Evolutionary conservation across 2,797 vertebrate species (phyloP).

Genomic region (Antennarius maculatus): DNA sequence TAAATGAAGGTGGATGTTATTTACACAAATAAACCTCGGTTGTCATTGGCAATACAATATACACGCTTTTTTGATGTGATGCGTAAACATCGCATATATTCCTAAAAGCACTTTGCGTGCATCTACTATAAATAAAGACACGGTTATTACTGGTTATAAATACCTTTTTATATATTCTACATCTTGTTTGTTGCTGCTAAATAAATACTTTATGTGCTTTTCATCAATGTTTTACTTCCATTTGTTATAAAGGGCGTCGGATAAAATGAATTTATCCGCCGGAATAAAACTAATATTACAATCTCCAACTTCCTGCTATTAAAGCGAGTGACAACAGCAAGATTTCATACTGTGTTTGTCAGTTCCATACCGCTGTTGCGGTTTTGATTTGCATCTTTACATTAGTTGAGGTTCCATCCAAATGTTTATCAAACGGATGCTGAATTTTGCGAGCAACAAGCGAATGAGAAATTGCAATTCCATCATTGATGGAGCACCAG

Average conservation of each 20-base stretch:
- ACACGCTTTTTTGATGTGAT: background rate
- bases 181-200: background rate
- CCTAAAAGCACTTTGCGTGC: background rate
- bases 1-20: conserved; percentile 55
- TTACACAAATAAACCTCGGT: too few relatives aligned
- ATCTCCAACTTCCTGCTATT: background rate
- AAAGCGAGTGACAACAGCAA: conserved; percentile 2
- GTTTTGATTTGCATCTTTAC: too few relatives aligned
- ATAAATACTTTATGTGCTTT: conserved; percentile 4
- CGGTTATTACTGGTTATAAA: conserved; percentile 13
- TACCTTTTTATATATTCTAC: conserved; percentile 6
- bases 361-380: too few relatives aligned
- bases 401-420: too few relatives aligned
- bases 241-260: conserved; percentile 7
- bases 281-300: background rate
- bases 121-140: conserved; percentile 22
- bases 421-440: too few relatives aligned
- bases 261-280: background rate
- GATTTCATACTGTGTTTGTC: background rate
- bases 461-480: too few relatives aligned
- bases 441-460: too few relatives aligned
- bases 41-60: background rate
- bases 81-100: background rate
- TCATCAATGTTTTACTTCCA: conserved; percentile 9
- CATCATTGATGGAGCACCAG: too few relatives aligned